These are phyloP conservation scores for Luperina testacea DNA, from an alignment of 2,888 invertebrate species.

Conservation along the genomic window DNA sequence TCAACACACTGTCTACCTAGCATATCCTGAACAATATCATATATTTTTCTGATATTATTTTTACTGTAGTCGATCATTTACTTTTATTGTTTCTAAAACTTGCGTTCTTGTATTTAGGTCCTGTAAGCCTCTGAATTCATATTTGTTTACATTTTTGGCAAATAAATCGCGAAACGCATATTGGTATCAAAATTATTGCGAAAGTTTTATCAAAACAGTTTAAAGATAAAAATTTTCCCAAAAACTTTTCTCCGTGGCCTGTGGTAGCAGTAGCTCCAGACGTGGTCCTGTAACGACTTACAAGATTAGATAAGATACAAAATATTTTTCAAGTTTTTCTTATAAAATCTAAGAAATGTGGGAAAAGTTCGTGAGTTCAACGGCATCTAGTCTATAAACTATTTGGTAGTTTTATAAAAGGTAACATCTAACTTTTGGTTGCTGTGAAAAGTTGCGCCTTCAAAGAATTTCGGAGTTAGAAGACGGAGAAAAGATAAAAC, in stretches of 20 bases:
- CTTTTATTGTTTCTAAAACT: no score
- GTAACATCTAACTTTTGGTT: slow-evolving; percentile 22
- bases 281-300: slow-evolving; percentile 20
- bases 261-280: neutral
- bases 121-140: no score
- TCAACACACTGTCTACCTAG: no score
- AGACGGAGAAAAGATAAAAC: slow-evolving; percentile 9
- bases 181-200: neutral
- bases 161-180: no score
- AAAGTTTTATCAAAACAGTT: slow-evolving; percentile 21
- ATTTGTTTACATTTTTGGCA: no score
- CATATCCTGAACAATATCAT: no score
- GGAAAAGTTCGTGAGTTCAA: slow-evolving; percentile 28
- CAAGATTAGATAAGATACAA: slow-evolving; percentile 38
- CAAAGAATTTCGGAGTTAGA: slow-evolving; percentile 16
- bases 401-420: slow-evolving; percentile 43
- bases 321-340: slow-evolving; percentile 29
- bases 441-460: slow-evolving; percentile 22
- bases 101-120: no score
- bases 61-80: no score
- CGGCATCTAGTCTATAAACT: slow-evolving; percentile 31
- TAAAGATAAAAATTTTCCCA: neutral
- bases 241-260: neutral
- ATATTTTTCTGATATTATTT: no score
- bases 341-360: slow-evolving; percentile 4